Base-by-base conservation (phyloP, 1,140 invertebrate genomes). In the Mactra quadrangularis region DNA sequence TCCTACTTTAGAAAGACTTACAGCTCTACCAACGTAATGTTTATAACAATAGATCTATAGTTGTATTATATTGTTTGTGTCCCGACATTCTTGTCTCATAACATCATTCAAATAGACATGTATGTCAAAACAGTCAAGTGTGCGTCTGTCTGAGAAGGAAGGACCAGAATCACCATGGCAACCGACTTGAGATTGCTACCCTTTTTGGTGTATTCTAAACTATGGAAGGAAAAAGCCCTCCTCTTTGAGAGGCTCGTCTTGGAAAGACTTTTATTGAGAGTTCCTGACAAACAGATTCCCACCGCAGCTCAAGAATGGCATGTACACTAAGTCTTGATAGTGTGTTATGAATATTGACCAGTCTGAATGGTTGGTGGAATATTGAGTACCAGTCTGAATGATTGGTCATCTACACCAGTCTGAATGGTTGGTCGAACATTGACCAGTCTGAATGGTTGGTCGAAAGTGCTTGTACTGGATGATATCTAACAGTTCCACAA, bases 1-100 rank as follows among this genome's bases (percentile, higher is more conserved):
- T 85, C 93, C 92, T 25, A 90, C 85, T 13, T 85, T 93, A 59
- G 90, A 92, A 33, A 83, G 87, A 27, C 75, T 94, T 47, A 93
- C 92, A 45, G 92, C 90, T 31, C 92, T 92, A 17, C 85, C 87
- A 29, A 87, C 87, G 66, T 90, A 78, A 83, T 83, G 47, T n/a
- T 77, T 15, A 50, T 27, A 31, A 22, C 45, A 68, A 2, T 41
- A 15, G 38, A 41, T 15, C 6, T 41, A 15, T 41, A 41, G 38
- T 41, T 3, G 3, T 68, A 68, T n/a, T 31, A 31, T 15, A 27
- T 38, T 64, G 9, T 64, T 29, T 47, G 29, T 68, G 64, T 68
- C 64, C 64, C 64, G 41, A 38, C 64, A 68, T 9, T 55, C 6
- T n/a, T 55, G 52, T 55, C 52, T 19, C 52, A 55, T 31, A 19